Base-by-base conservation (phyloP, 2,888 invertebrate genomes). In the Aphodius sticticus region DNA sequence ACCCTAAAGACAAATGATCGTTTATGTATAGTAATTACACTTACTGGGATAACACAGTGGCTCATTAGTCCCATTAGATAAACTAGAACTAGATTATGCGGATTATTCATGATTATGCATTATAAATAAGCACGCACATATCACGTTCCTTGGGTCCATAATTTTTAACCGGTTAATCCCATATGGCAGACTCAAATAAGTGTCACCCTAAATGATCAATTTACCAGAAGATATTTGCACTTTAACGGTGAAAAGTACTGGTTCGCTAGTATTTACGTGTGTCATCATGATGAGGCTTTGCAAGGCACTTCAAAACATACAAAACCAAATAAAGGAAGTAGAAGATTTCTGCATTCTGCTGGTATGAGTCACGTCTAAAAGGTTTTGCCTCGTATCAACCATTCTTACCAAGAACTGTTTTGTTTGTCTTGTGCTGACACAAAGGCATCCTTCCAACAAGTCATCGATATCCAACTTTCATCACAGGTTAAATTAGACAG, bases 321-420 rank as follows among this genome's bases (percentile, higher is more conserved):
- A 53, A 53, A 53, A 53, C 53, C 53, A 53, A 53, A 53, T 53
- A 53, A 53, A 53, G 53, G 53, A 53, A 53, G 53, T 53, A 53
- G 53, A 53, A 53, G 53, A 53, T 53, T 53, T 53, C 53, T 53
- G 53, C 53, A 53, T 53, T 53, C 53, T 53, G 53, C 53, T 53
- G 9, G 53, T 12, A 7, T 53, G 53, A 53, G 53, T 53, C 53
- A 53, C 53, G 53, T 53, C 53, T 53, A 53, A 53, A 12, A 53
- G 53, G 53, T 53, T 53, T 53, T 53, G 53, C 53, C 53, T 2
- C 53, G 53, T 53, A 53, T 53, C 53, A 53, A 53, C 53, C 53
- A 53, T 53, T 53, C 53, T 53, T 53, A 53, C 53, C 53, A 53
- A 53, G 53, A 53, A 53, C 53, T 2, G 53, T 53, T 5, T 53